Evolutionary conservation across 2,888 invertebrate genomes (phyloP).

Genomic region (Alviniconcha strummeri): DNA sequence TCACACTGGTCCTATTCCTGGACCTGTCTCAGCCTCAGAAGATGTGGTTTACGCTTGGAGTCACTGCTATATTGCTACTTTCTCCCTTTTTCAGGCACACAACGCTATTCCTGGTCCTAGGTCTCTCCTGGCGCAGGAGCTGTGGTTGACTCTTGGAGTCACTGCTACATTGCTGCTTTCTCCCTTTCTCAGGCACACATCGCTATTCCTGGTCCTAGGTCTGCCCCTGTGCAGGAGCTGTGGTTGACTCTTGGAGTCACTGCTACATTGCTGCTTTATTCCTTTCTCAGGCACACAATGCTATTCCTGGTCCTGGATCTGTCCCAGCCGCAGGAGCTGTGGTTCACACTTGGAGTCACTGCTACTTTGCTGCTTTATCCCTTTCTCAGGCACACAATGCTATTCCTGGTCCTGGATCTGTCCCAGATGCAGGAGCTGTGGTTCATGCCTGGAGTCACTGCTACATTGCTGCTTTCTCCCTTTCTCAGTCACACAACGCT

Average conservation of each 20-base stretch:
- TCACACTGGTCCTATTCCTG: conserved; percentile 82
- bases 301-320: conserved; percentile 87
- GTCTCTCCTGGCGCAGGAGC: too few relatives aligned
- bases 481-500: conserved; percentile 77
- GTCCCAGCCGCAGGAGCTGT: conserved; percentile 83
- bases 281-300: conserved; percentile 75
- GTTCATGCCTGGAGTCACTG: conserved; percentile 79
- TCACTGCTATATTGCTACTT: too few relatives aligned
- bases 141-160: too few relatives aligned
- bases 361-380: too few relatives aligned
- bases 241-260: conserved; percentile 79
- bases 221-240: too few relatives aligned
- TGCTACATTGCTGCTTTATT: too few relatives aligned
- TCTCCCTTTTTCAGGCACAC: too few relatives aligned
- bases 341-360: conserved; percentile 81
- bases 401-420: conserved; percentile 87
- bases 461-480: conserved; percentile 57
- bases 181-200: too few relatives aligned
- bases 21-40: conserved; percentile 85
- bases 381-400: conserved; percentile 76
- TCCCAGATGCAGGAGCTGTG: conserved; percentile 84
- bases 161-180: too few relatives aligned
- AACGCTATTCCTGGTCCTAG: too few relatives aligned
- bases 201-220: too few relatives aligned
- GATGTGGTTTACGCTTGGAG: conserved; percentile 84